A percentile compares a stretch with the other conserved stretches of the same genome.
Evolutionary conservation across 2,113 vertebrate species (phyloP).

Genomic region (Apus apus): DNA sequence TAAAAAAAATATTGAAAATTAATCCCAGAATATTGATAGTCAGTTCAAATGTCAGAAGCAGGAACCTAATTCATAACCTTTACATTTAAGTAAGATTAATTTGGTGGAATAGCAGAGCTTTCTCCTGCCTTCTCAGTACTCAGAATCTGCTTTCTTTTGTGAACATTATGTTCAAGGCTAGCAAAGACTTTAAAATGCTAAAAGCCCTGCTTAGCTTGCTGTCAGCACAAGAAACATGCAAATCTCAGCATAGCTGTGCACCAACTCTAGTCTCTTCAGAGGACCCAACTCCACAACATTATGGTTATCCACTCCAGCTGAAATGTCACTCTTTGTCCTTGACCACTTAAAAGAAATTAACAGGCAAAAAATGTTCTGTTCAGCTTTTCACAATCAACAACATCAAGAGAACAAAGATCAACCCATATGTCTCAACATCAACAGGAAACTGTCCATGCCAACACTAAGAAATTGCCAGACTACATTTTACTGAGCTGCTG

Average conservation of each 20-base stretch:
- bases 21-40: background rate
- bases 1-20: background rate
- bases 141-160: conserved; percentile 8
- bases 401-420: background rate
- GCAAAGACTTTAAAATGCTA: background rate
- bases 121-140: background rate
- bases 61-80: conserved; percentile 14
- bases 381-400: conserved; percentile 1
- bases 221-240: background rate
- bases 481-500: background rate
- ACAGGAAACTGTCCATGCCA: background rate
- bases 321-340: background rate
- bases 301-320: background rate
- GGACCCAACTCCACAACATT: background rate
- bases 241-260: background rate
- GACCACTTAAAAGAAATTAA: background rate
- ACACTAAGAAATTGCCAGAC: background rate
- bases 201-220: background rate
- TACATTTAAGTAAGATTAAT: background rate
- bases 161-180: conserved; percentile 3
- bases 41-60: background rate
- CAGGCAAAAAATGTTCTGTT: background rate
- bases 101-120: background rate
- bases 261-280: background rate
- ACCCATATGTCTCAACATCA: background rate